A percentile compares a stretch with the other conserved stretches of the same genome.
Evolutionary conservation across 2,888 invertebrate genomes (phyloP).

Genomic region (Cosmorhoe ocellata): DNA sequence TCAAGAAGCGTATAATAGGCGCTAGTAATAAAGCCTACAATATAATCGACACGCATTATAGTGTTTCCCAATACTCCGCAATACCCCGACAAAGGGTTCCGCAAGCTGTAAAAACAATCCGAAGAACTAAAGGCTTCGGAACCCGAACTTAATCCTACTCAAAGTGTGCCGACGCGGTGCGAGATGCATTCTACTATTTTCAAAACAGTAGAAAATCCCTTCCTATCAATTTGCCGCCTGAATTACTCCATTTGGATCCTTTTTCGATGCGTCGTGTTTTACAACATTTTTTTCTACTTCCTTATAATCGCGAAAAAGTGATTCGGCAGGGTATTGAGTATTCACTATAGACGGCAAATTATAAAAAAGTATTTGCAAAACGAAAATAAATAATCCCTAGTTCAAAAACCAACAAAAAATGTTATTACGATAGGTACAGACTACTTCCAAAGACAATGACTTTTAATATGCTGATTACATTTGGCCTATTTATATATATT

Average conservation of each 20-base stretch:
- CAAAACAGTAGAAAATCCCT: slow-evolving; percentile 80
- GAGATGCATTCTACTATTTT: slow-evolving; percentile 58
- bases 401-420: too few species aligned
- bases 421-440: too few species aligned
- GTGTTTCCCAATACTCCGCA: slow-evolving; percentile 48
- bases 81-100: slow-evolving; percentile 76
- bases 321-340: slow-evolving; percentile 32
- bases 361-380: slow-evolving; percentile 29
- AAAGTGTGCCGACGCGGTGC: slow-evolving; percentile 64
- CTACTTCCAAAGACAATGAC: too few species aligned
- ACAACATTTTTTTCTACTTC: slow-evolving; percentile 57
- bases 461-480: too few species aligned
- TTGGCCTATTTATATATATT: too few species aligned
- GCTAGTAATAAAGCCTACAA: slow-evolving; percentile 44
- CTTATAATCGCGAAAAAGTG: slow-evolving; percentile 36
- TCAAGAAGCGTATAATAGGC: slow-evolving; percentile 67
- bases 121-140: slow-evolving; percentile 49
- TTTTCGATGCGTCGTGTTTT: slow-evolving; percentile 56
- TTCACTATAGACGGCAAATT: slow-evolving; percentile 12
- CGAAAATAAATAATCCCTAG: slow-evolving; percentile 10
- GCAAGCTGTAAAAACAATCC: slow-evolving; percentile 81
- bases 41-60: slow-evolving; percentile 54
- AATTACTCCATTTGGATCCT: slow-evolving; percentile 59
- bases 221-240: slow-evolving; percentile 79
- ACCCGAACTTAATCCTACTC: slow-evolving; percentile 71